Evolutionary conservation across 2,113 vertebrate genomes (phyloP).

Genomic region (Castor canadensis): DNA sequence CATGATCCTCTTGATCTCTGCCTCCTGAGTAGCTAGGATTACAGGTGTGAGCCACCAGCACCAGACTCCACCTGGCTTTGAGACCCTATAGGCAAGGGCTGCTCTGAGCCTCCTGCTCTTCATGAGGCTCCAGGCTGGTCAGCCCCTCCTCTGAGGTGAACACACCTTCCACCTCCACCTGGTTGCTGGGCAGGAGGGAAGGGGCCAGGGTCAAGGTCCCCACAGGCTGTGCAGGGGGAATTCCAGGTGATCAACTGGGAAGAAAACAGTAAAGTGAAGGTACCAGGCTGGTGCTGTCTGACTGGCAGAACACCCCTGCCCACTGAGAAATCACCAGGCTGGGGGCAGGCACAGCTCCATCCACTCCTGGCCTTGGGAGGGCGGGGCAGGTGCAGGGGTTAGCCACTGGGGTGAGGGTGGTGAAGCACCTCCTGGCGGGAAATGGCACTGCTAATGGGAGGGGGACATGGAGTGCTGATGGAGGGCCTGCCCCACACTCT

Average conservation of each 20-base stretch:
- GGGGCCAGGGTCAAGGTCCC: neutral
- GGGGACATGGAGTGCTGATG: neutral
- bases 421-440: neutral
- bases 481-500: neutral
- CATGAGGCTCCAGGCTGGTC: neutral
- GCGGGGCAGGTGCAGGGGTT: fast-evolving
- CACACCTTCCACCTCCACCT: too few species aligned
- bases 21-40: too few species aligned
- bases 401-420: too few species aligned
- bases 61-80: neutral
- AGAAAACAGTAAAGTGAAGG: neutral
- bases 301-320: neutral
- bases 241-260: neutral
- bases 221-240: neutral
- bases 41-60: neutral
- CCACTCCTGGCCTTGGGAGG: neutral
- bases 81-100: neutral
- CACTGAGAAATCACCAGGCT: neutral
- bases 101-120: neutral
- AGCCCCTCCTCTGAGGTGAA: neutral
- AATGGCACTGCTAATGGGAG: neutral
- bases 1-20: too few species aligned
- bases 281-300: neutral
- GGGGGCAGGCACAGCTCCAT: neutral
- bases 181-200: neutral